These are phyloP conservation scores for Alethe castanea DNA, from an alignment of 2,113 vertebrate genomes.

Conservation along the genomic window DNA sequence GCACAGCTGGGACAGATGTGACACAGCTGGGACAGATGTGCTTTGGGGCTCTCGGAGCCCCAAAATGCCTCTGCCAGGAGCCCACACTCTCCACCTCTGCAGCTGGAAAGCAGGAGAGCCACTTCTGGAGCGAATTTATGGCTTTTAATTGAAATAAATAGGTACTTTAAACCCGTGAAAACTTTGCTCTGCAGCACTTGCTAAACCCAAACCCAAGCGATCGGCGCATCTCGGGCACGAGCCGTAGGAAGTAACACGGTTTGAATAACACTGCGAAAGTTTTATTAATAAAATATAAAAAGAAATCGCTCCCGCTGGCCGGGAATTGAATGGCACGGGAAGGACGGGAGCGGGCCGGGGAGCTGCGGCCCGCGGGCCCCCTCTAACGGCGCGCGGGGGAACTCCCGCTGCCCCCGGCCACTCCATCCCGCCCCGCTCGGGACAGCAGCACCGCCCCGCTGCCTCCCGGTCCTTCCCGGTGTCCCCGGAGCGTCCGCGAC, in stretches of 20 bases:
- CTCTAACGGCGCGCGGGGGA: not conserved
- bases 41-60: too few relatives aligned
- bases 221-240: not conserved
- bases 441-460: not conserved
- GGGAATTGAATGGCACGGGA: fast-evolving
- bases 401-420: not conserved
- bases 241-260: not conserved
- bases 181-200: not conserved
- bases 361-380: not conserved
- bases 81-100: not conserved
- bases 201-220: not conserved
- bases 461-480: not conserved
- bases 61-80: fast-evolving
- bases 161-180: not conserved
- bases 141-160: not conserved
- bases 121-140: not conserved
- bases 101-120: not conserved
- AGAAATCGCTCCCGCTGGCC: fast-evolving
- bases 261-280: fast-evolving
- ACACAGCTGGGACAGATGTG: not conserved
- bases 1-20: not conserved
- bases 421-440: not conserved
- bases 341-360: not conserved
- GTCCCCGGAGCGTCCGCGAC: not conserved
- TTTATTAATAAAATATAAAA: not conserved